Conservation (phyloP, 2,113 vertebrate genomes). For the Lota lota region DNA sequence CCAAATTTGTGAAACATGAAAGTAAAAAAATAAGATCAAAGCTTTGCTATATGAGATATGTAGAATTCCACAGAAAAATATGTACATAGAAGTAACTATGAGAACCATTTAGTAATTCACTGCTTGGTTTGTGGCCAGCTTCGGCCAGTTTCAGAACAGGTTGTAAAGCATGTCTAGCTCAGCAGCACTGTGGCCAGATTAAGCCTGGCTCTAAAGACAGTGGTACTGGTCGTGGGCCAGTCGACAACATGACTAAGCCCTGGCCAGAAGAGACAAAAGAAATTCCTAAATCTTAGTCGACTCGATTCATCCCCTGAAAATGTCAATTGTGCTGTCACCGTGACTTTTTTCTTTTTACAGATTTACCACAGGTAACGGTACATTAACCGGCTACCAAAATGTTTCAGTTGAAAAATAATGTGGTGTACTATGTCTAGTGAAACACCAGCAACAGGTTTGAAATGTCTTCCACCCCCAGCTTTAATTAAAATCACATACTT, state of each 20-base stretch:
- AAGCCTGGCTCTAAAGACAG: slow-evolving; percentile 45
- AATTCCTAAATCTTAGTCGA: slow-evolving; percentile 54
- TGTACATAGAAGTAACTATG: slow-evolving; percentile 20
- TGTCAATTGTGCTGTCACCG: slow-evolving; percentile 35
- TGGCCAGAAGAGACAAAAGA: slow-evolving; percentile 55
- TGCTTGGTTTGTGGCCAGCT: slow-evolving; percentile 32
- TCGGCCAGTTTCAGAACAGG: not conserved
- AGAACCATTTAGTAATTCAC: slow-evolving; percentile 43
- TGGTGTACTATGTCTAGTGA: slow-evolving; percentile 31
- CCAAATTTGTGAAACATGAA: slow-evolving; percentile 3
- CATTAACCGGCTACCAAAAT: slow-evolving; percentile 36
- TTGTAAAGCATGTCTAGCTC: not conserved
- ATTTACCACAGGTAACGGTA: slow-evolving; percentile 21
- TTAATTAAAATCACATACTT: slow-evolving; percentile 45
- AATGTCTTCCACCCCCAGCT: slow-evolving; percentile 36
- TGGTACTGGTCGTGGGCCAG: slow-evolving; percentile 43
- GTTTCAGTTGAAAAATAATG: not conserved
- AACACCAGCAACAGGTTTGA: slow-evolving; percentile 40
- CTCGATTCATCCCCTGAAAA: slow-evolving; percentile 38
- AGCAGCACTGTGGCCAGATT: slow-evolving; percentile 36
- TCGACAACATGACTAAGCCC: slow-evolving; percentile 53
- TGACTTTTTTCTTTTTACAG: slow-evolving; percentile 17
- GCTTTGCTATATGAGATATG: slow-evolving; percentile 17
- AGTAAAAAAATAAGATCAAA: not conserved
- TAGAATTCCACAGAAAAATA: not conserved